These are phyloP conservation scores for Lutraria lutraria DNA, from an alignment of 2,888 invertebrate genomes.

Conservation along the genomic window DNA sequence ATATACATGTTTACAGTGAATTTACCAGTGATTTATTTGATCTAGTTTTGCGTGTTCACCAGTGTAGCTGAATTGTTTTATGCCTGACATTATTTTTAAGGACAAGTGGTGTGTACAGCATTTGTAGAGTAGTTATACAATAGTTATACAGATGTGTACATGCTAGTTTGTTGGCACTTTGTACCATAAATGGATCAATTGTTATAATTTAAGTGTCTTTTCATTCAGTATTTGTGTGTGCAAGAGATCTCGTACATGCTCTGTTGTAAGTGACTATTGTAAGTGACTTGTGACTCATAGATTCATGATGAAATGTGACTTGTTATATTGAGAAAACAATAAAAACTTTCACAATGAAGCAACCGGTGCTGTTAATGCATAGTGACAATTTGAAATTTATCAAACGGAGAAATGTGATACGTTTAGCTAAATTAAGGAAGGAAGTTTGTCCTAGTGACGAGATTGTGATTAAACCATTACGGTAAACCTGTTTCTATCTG, in stretches of 20 bases:
- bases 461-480: slow-evolving; percentile 67
- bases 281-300: not conserved
- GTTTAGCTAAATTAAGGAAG: slow-evolving; percentile 51
- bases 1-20: not conserved
- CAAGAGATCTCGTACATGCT: not conserved
- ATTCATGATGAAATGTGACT: not conserved
- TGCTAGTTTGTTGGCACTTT: not conserved
- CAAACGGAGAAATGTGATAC: slow-evolving; percentile 58
- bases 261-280: not conserved
- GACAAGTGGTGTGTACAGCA: not conserved
- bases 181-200: slow-evolving; percentile 13
- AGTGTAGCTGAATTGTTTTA: not conserved
- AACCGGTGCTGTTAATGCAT: slow-evolving; percentile 49
- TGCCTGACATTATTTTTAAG: not conserved
- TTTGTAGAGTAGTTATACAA: too few relatives aligned
- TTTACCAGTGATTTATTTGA: not conserved
- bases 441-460: slow-evolving; percentile 62
- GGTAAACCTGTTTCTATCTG: slow-evolving; percentile 42
- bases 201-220: not conserved
- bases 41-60: not conserved
- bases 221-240: not conserved
- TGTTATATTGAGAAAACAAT: not conserved
- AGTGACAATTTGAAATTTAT: slow-evolving; percentile 64
- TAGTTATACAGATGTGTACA: not conserved
- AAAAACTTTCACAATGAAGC: slow-evolving; percentile 26